Conservation (phyloP, 1,140 invertebrate genomes). For the Bombus confusus region DNA sequence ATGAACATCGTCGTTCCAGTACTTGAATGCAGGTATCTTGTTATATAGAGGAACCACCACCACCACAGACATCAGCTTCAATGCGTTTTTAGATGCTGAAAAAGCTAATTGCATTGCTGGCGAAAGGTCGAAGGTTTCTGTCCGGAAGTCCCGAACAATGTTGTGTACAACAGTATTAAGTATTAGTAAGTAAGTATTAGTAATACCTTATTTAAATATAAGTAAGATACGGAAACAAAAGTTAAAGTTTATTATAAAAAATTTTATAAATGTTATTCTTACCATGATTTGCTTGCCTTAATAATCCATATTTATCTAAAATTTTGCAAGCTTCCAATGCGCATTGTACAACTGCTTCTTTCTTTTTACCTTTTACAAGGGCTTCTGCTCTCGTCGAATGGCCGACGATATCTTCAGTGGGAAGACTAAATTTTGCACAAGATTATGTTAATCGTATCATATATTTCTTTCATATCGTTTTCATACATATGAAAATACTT, state of each 20-base stretch:
- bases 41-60: too few species aligned
- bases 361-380: conserved; percentile 95
- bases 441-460: neutral
- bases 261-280: conserved; percentile 43
- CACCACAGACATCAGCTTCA: too few species aligned
- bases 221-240: too few species aligned
- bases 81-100: too few species aligned
- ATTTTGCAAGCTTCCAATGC: conserved; percentile 97
- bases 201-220: too few species aligned
- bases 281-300: conserved; percentile 91
- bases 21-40: too few species aligned
- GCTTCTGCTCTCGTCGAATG: conserved; percentile 91
- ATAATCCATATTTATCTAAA: conserved; percentile 91
- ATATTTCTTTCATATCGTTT: neutral
- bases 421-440: conserved; percentile 83
- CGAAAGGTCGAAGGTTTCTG: too few species aligned
- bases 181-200: too few species aligned
- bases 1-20: too few species aligned
- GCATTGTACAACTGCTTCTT: conserved; percentile 96
- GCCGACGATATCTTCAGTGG: conserved; percentile 90
- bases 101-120: too few species aligned
- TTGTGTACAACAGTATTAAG: too few species aligned
- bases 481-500: conserved; percentile 65
- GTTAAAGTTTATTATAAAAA: neutral
- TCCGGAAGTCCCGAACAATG: too few species aligned